phyloP scores from a whole-genome alignment of 2,888 invertebrate species.

The Acleris cristana region DNA sequence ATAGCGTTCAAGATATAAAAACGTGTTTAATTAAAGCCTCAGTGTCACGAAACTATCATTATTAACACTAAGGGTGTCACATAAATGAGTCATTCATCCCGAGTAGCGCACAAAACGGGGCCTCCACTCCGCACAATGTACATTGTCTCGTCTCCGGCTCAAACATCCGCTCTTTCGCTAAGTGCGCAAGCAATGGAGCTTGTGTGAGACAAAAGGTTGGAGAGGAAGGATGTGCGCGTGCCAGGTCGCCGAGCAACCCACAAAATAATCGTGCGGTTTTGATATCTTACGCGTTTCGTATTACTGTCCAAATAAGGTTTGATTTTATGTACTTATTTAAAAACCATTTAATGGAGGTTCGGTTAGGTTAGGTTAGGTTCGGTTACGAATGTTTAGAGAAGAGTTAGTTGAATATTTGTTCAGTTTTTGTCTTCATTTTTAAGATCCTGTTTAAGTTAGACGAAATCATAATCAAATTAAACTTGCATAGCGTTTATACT shows the following conservation, averaged over 20 bases:
- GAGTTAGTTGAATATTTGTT: too few species aligned
- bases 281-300: not conserved
- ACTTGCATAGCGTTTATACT: too few species aligned
- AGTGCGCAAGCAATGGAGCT: slow-evolving; percentile 60
- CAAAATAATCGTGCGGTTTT: not conserved
- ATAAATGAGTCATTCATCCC: slow-evolving; percentile 39
- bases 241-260: not conserved
- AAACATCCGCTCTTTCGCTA: slow-evolving; percentile 46
- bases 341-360: too few species aligned
- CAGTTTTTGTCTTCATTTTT: too few species aligned
- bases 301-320: not conserved
- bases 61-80: slow-evolving; percentile 58
- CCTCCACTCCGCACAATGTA: slow-evolving; percentile 46
- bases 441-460: too few species aligned
- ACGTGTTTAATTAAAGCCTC: slow-evolving; percentile 31
- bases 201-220: slow-evolving; percentile 58
- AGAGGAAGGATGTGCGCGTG: slow-evolving; percentile 14
- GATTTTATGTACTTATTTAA: too few species aligned
- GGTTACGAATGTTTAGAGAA: too few species aligned
- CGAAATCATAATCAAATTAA: too few species aligned
- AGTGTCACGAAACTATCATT: slow-evolving; percentile 56
- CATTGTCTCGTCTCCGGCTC: slow-evolving; percentile 52
- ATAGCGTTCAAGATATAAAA: slow-evolving; percentile 22
- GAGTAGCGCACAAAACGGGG: slow-evolving; percentile 34
- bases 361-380: too few species aligned